Evolutionary conservation across 2,797 vertebrate genomes (phyloP).

Genomic region (Acropternis orthonyx): DNA sequence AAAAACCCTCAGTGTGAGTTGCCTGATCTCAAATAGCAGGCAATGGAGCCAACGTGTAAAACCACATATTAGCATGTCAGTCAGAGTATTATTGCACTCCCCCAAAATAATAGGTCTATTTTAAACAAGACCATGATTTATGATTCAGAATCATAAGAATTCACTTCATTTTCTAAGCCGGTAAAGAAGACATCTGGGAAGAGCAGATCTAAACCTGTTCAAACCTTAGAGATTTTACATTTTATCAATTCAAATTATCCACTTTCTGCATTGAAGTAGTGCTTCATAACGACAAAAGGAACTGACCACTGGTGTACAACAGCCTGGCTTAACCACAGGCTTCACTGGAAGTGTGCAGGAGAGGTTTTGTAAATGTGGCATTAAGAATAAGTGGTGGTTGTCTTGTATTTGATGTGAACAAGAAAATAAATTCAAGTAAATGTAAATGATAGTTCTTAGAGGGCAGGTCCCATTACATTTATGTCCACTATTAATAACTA

Average conservation of each 20-base stretch:
- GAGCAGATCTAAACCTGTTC: background rate
- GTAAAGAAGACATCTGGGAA: background rate
- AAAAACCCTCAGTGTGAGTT: background rate
- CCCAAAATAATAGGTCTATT: slow-evolving; percentile 3
- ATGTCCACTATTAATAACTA: background rate
- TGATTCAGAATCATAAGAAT: background rate
- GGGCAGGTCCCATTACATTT: background rate
- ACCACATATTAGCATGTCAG: slow-evolving; percentile 9
- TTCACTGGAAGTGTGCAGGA: background rate
- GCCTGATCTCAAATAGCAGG: background rate
- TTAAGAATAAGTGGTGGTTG: background rate
- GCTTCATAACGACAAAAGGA: background rate
- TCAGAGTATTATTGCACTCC: background rate
- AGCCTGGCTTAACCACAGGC: background rate
- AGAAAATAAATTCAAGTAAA: background rate
- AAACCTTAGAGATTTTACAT: background rate
- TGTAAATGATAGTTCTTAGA: background rate
- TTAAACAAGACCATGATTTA: slow-evolving; percentile 16
- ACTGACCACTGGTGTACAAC: background rate
- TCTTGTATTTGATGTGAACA: background rate
- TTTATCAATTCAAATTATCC: slow-evolving; percentile 10
- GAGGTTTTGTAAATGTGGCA: background rate
- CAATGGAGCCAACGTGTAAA: background rate
- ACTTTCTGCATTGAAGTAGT: background rate
- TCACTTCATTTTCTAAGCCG: background rate